Conservation (phyloP, 2,888 invertebrate genomes). For the Amorpha juglandis region DNA sequence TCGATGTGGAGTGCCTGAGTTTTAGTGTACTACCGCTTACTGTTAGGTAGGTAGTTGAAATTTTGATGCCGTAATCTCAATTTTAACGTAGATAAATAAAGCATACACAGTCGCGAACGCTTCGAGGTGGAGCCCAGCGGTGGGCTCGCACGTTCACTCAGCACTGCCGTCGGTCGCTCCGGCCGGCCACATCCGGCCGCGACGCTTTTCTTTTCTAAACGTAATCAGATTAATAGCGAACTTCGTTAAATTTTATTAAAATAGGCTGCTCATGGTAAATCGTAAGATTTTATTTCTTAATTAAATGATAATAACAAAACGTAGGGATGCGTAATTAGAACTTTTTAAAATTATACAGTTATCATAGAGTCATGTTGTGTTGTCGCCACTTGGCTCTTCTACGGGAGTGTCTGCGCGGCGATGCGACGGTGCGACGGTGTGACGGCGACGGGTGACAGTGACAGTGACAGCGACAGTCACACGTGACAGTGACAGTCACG, state of each 20-base stretch:
- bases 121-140: conserved; percentile 51
- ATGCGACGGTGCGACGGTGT: conserved; percentile 29
- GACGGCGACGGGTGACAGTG: conserved; percentile 32
- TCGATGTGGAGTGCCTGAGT: conserved; percentile 82
- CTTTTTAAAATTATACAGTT: conserved; percentile 85
- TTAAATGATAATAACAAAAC: conserved; percentile 84
- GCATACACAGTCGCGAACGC: conserved; percentile 77
- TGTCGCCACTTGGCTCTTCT: conserved; percentile 63
- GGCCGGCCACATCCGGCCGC: conserved; percentile 43
- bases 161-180: conserved; percentile 52
- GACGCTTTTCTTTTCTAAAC: conserved; percentile 79
- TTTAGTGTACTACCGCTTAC: conserved; percentile 83
- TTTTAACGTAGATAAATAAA: conserved; percentile 78
- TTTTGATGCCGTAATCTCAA: conserved; percentile 82
- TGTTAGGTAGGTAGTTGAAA: conserved; percentile 84
- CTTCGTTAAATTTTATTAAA: conserved; percentile 81
- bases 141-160: conserved; percentile 38
- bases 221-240: conserved; percentile 79
- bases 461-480: conserved; percentile 22
- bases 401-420: conserved; percentile 39
- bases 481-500: neutral
- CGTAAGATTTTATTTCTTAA: conserved; percentile 84
- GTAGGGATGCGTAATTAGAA: conserved; percentile 84
- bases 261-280: conserved; percentile 83
- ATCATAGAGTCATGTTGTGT: conserved; percentile 79